Evolutionary conservation across 2,113 vertebrate species (phyloP), one percentile per base, ranked within the genome.

Genomic region (Clarias gariepinus): DNA sequence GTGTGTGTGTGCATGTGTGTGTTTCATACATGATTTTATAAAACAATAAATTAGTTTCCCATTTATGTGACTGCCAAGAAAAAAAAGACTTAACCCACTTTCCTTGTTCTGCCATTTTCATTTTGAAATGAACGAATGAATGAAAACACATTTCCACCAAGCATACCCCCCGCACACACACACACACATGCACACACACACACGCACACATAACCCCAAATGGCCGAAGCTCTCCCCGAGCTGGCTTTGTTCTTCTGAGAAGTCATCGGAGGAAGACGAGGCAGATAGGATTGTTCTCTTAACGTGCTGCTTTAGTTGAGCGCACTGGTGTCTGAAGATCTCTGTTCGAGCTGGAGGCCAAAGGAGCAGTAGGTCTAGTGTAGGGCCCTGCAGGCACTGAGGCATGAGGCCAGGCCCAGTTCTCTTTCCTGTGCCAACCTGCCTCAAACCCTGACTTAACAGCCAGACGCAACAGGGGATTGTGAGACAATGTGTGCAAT

Each of bases 261-360:
- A 88, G 81, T 91, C 84, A 81, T 69, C 73, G 86, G 61, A 86
- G 83, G 76, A 84, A 90, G 74, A 85, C 79, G 66, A 64, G 68
- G 85, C 90, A 87, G 91, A 91, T 92, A 90, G 89, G 87, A 91
- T 90, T 91, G 89, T 89, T 89, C 83, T 79, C 79, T 86, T 86
- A 83, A 86, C 88, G 89, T 58, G 83, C 83, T 85, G 91, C 87
- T 88, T 91, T 89, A 89, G 88, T 89, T 90, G 83, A 91, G 78
- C 87, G 91, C 89, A 90, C 87, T 85, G 69, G 85, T 83, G 84
- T 91, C 88, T 90, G 85, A 91, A 90, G 88, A 86, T 87, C 84
- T 73, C 90, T 89, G 89, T 90, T 91, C 89, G 89, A 87, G 77
- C 86, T 83, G 85, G 33, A 81, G 88, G 88, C 89, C 89, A 88